A percentile compares a stretch with the other conserved stretches of the same genome.
These are phyloP conservation scores for Aphelenchoides fujianensis DNA, from an alignment of 1,140 invertebrate genomes.

Conservation along the genomic window DNA sequence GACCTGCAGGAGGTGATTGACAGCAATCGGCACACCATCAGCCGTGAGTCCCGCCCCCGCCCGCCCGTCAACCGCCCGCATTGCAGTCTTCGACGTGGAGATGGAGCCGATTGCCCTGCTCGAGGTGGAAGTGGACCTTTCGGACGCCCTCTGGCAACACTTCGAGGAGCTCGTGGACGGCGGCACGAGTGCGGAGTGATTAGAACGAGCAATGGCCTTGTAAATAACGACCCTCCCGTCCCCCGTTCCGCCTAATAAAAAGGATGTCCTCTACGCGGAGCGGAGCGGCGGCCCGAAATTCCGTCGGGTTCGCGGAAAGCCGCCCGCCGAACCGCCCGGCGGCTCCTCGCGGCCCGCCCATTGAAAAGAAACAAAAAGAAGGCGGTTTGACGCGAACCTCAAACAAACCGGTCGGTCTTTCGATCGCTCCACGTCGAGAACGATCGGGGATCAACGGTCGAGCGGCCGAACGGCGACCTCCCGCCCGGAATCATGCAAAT, in stretches of 20 bases:
- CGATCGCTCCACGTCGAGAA: no score
- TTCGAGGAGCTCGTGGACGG: slow-evolving; percentile 24
- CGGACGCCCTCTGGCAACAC: slow-evolving; percentile 17
- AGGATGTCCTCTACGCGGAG: no score
- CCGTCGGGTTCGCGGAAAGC: no score
- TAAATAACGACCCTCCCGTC: no score
- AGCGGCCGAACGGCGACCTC: neutral
- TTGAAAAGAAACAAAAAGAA: no score
- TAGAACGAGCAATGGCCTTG: no score
- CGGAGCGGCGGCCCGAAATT: no score
- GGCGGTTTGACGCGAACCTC: neutral
- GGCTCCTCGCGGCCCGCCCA: no score
- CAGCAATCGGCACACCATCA: slow-evolving; percentile 21
- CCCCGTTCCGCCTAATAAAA: no score
- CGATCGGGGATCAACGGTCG: no score
- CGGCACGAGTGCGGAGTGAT: neutral
- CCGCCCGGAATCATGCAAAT: neutral
- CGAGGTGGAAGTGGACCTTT: slow-evolving; percentile 23
- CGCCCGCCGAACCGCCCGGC: no score
- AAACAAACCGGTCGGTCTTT: no score
- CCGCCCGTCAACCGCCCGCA: neutral
- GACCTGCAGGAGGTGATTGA: slow-evolving; percentile 30
- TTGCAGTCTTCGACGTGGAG: slow-evolving; percentile 34
- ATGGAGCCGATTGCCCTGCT: slow-evolving; percentile 26
- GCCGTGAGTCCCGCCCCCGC: slow-evolving; percentile 15